phyloP scores from a whole-genome alignment of 2,888 invertebrate species.

The Desoria tigrina region DNA sequence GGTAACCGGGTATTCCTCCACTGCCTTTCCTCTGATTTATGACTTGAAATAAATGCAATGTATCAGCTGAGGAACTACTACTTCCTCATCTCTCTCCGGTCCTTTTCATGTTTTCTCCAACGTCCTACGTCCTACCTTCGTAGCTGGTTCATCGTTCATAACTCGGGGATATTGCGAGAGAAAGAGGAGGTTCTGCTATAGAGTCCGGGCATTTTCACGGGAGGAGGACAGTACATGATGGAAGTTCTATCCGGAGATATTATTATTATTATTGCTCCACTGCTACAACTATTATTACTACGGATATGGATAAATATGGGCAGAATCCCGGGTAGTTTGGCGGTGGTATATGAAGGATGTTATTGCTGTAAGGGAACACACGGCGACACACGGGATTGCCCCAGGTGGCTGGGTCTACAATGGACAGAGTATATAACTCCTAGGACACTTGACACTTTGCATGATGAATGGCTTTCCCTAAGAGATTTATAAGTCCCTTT shows the following conservation, averaged over 20 bases:
- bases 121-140: constrained; percentile 26
- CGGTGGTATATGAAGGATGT: neutral
- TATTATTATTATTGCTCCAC: too few relatives aligned
- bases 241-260: too few relatives aligned
- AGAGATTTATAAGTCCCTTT: constrained; percentile 54
- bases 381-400: constrained; percentile 54
- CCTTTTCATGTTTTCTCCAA: constrained; percentile 12
- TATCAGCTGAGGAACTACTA: constrained; percentile 43
- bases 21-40: constrained; percentile 53
- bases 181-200: too few relatives aligned
- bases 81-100: constrained; percentile 25
- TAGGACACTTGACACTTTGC: constrained; percentile 54
- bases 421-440: constrained; percentile 51
- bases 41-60: constrained; percentile 52
- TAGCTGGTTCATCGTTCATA: constrained; percentile 13
- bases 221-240: too few relatives aligned
- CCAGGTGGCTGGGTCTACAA: constrained; percentile 53
- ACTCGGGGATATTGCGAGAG: too few relatives aligned
- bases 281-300: too few relatives aligned
- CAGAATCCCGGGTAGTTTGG: neutral
- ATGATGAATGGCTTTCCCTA: constrained; percentile 54
- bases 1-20: neutral
- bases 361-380: constrained; percentile 38
- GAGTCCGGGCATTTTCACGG: too few relatives aligned
- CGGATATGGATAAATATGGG: too few relatives aligned